Base-by-base conservation (phyloP, 2,888 invertebrate genomes). In the Brachyptera risi region DNA sequence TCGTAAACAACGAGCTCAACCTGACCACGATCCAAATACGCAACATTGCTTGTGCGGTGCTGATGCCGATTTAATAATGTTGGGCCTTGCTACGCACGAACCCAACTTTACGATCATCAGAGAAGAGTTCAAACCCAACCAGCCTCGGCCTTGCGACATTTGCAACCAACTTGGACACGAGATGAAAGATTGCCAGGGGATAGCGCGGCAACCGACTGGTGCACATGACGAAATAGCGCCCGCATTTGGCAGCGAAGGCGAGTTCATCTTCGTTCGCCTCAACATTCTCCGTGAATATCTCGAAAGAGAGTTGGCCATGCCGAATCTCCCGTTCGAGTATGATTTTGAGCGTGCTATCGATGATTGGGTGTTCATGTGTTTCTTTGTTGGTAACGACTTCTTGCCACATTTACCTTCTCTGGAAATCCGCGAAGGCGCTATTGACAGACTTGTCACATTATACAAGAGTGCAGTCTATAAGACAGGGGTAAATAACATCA, bases 361-460 rank as follows among this genome's bases (percentile, higher is more conserved):
- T 73, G 99, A 99, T 77, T 99, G 98, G 98, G 98, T 89, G 3
- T 87, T 87, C 71, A 96, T 99, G 95, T 99, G 99, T 73, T 99
- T 99, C 79, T 99, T 99, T 76, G 97, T 98, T 57, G 99, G 99
- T 51, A 99, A 99, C 73, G 99, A 99, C 78, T 99, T 99, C 74
- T 76, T 99, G 69, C 99, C 99, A 0, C 99, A 99, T 80, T 80
- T 99, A 67, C 99, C 99, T 3, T 96, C 96, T 56, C 78, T 99
- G 68, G 98, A 99, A 81, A 99, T 99, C 71, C 82, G 96, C 51
- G 97, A 98, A 78, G 92, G 91, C 0, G 97, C 99, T 0, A 96
- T 99, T 51, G 98, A 99, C 75, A 80, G 96, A 58, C 82, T 99
- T 17, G 88, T 99, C 4, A 86, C 82, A 68, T 77, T 99, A 63